These are phyloP conservation scores for Gallinago jamesoni DNA, from an alignment of 2,113 vertebrate species.

Conservation along the genomic window DNA sequence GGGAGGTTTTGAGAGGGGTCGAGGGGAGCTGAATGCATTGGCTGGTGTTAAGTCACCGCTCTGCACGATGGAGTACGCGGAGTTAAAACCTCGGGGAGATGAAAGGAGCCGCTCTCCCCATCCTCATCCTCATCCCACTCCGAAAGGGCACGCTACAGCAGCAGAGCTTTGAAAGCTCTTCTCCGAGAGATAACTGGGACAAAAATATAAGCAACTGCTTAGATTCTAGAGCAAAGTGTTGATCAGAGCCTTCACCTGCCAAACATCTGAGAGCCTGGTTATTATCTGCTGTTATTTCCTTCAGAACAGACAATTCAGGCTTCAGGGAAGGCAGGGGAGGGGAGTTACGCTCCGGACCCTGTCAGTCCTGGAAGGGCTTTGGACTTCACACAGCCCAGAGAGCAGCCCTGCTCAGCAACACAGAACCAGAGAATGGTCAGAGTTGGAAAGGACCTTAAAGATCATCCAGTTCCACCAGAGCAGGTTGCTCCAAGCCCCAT, in stretches of 20 bases:
- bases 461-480: no score
- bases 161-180: not conserved
- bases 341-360: fast-evolving
- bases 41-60: not conserved
- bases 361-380: not conserved
- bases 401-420: not conserved
- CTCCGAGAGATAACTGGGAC: not conserved
- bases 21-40: not conserved
- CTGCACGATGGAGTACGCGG: not conserved
- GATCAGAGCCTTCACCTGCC: not conserved
- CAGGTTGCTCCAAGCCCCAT: no score
- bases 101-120: not conserved
- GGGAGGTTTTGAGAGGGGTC: not conserved
- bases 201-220: not conserved
- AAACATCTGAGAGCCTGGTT: not conserved
- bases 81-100: not conserved
- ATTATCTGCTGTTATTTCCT: not conserved
- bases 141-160: fast-evolving
- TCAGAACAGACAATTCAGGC: not conserved
- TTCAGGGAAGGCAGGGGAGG: not conserved
- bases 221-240: not conserved
- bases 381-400: fast-evolving
- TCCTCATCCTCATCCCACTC: not conserved
- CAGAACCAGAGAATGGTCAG: no score
- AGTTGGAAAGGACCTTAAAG: no score